Percentiles rank a stretch among this genome's conserved stretches.
Conservation (phyloP, 30 jellyfish, hydroid and myxozoan genomes). For the Sanderia malayensis region DNA sequence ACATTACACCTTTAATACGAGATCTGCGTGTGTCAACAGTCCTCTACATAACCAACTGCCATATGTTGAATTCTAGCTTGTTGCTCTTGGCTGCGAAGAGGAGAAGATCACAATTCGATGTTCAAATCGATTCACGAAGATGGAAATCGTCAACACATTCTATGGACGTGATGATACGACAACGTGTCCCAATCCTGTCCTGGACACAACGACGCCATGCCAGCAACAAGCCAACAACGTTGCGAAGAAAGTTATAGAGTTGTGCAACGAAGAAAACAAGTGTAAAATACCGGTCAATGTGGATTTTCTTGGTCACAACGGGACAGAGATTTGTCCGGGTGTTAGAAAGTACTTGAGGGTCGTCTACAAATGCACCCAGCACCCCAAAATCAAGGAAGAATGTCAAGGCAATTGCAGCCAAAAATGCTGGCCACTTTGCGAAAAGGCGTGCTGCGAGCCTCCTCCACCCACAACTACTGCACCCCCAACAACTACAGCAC, state of each 20-base stretch:
- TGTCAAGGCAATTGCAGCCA: constrained; percentile 69
- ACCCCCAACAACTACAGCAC: constrained; percentile 53
- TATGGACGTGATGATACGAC: constrained; percentile 85
- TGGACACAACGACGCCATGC: constrained; percentile 68
- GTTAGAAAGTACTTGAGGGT: constrained; percentile 74
- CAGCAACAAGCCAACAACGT: constrained; percentile 74
- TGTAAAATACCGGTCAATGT: constrained; percentile 91
- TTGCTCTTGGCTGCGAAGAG: constrained; percentile 94
- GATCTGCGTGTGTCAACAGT: too few species aligned
- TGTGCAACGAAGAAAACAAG: constrained; percentile 90
- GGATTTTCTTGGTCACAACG: constrained; percentile 81
- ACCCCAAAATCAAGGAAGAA: constrained; percentile 56
- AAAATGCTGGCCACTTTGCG: constrained; percentile 86
- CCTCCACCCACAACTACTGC: constrained; percentile 72
- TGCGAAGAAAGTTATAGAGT: constrained; percentile 56
- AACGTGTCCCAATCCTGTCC: constrained; percentile 78
- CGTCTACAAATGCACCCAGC: constrained; percentile 76
- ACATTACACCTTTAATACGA: too few species aligned
- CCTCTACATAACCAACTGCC: too few species aligned
- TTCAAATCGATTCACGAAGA: constrained; percentile 62
- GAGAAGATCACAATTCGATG: constrained; percentile 78
- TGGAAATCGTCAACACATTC: constrained; percentile 68
- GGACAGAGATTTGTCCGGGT: constrained; percentile 82
- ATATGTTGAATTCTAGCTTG: constrained; percentile 69
- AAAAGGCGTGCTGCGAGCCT: constrained; percentile 74